These are phyloP conservation scores for Oncorhynchus nerka DNA, from an alignment of 2,113 vertebrate species.

Conservation along the genomic window DNA sequence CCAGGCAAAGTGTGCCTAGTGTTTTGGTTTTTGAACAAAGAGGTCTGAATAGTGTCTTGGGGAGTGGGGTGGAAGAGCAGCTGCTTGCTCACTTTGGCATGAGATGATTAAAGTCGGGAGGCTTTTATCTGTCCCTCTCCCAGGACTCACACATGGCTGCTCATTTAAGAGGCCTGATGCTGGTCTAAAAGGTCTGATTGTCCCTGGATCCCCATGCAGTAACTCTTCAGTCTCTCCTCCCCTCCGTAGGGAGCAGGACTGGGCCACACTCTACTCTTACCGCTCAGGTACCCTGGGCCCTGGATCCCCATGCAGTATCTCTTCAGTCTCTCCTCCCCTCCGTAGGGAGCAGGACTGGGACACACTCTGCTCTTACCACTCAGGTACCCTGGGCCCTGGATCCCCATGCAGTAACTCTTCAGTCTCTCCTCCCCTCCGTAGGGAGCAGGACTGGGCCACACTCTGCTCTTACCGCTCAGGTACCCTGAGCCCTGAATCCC, in stretches of 20 bases:
- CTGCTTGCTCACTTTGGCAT: conserved; percentile 59
- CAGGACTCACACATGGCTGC: conserved; percentile 57
- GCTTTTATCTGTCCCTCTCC: conserved; percentile 67
- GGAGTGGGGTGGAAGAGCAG: conserved; percentile 8
- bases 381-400: conserved; percentile 5
- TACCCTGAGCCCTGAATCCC: conserved; percentile 5
- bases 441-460: conserved; percentile 1
- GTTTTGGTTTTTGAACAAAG: neutral
- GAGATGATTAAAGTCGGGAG: conserved; percentile 52
- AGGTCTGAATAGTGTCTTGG: no score
- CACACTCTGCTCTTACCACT: neutral
- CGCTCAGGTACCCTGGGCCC: neutral
- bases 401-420: conserved; percentile 4
- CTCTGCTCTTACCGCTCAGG: neutral
- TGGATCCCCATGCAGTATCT: conserved; percentile 12
- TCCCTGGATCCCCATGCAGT: conserved; percentile 12
- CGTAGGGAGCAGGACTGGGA: neutral
- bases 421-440: neutral
- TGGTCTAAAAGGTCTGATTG: conserved; percentile 42
- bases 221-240: conserved; percentile 6
- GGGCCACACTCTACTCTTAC: conserved; percentile 1
- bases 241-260: neutral
- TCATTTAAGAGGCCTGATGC: conserved; percentile 44
- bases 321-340: neutral
- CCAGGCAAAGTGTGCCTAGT: neutral